phyloP scores from a whole-genome alignment of 2,797 vertebrate genomes.

The Saxicola maurus region DNA sequence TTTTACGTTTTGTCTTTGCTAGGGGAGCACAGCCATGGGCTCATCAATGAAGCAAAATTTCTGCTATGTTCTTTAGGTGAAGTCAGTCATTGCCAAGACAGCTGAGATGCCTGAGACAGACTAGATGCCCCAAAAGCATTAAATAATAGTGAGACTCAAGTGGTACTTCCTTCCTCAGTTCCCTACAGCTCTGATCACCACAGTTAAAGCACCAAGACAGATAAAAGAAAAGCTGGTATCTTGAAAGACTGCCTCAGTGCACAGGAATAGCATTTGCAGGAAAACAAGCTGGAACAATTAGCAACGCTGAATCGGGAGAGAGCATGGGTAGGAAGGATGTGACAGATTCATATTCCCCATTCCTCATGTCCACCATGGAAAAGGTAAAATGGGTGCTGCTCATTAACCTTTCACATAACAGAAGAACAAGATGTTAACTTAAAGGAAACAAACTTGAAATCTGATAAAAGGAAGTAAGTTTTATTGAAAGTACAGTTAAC shows the following conservation, averaged over 20 bases:
- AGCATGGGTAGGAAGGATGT: neutral
- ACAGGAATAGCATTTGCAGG: neutral
- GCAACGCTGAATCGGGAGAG: neutral
- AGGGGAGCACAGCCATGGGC: neutral
- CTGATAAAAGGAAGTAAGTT: neutral
- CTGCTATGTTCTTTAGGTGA: neutral
- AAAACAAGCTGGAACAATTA: neutral
- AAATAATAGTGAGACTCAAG: neutral
- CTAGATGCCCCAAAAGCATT: neutral
- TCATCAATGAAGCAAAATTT: neutral
- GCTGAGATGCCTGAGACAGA: neutral
- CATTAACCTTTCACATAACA: neutral
- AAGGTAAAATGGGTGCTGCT: neutral
- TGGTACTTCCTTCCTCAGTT: neutral
- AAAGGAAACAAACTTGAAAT: neutral
- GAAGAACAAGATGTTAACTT: neutral
- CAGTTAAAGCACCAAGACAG: neutral
- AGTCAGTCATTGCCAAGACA: neutral
- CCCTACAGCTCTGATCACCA: neutral
- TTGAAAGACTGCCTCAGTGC: neutral
- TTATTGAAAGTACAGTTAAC: neutral
- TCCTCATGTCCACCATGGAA: fast-evolving
- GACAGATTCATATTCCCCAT: neutral
- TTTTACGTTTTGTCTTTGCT: neutral
- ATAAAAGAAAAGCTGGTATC: neutral